Percentiles rank a stretch among this genome's conserved stretches.
Evolutionary conservation across 1,140 invertebrate species (phyloP).

Genomic region (Drosophila gunungcola): DNA sequence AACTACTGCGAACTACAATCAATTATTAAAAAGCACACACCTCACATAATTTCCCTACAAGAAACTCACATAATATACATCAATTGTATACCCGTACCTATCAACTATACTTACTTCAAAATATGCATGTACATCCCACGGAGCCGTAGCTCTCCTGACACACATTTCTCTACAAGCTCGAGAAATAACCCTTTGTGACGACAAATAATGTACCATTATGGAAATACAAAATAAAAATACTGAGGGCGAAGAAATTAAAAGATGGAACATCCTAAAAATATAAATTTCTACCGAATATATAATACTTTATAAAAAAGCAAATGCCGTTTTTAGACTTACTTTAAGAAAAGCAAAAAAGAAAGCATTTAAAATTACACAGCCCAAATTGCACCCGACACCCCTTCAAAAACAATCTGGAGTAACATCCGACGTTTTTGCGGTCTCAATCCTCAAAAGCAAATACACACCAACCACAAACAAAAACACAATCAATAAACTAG

Average conservation of each 20-base stretch:
- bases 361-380: conserved; percentile 3
- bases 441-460: conserved; percentile 8
- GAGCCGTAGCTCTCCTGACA: no score
- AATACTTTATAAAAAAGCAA: conserved; percentile 5
- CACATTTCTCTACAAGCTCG: no score
- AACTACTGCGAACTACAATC: conserved; percentile 9
- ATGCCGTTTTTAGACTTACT: conserved; percentile 18
- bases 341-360: conserved; percentile 7
- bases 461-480: conserved; percentile 8
- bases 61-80: neutral
- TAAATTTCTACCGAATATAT: no score
- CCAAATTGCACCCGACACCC: conserved; percentile 15
- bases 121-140: no score
- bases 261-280: no score
- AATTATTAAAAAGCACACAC: conserved; percentile 10
- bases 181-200: no score
- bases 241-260: neutral
- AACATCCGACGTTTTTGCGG: conserved; percentile 13
- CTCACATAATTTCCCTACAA: neutral
- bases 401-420: conserved; percentile 14
- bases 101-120: neutral
- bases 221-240: no score
- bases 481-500: conserved; percentile 7
- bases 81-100: neutral
- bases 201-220: no score